These are phyloP conservation scores for Drosophila repletoides DNA, from an alignment of 1,140 invertebrate species.

Conservation along the genomic window DNA sequence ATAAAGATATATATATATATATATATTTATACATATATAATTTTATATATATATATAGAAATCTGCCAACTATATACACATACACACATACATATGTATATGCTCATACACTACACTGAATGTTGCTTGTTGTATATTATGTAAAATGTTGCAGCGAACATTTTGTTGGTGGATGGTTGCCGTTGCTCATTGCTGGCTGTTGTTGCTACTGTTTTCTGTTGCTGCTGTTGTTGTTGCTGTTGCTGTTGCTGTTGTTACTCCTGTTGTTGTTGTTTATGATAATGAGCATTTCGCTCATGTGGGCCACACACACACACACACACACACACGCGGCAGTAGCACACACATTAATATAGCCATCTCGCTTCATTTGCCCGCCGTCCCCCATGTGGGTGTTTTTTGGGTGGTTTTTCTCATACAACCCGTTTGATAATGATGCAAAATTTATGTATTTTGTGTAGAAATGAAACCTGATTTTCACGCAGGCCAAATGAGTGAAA, in stretches of 20 bases:
- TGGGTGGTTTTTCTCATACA: slow-evolving; percentile 40
- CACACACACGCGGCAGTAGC: slow-evolving; percentile 13
- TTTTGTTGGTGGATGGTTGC: slow-evolving; percentile 44
- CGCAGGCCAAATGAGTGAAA: slow-evolving; percentile 60
- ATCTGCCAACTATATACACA: slow-evolving; percentile 49
- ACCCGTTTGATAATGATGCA: slow-evolving; percentile 73
- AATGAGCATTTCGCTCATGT: slow-evolving; percentile 78
- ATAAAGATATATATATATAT: slow-evolving; percentile 1
- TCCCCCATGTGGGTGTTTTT: slow-evolving; percentile 22
- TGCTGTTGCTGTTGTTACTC: slow-evolving; percentile 12
- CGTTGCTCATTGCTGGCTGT: slow-evolving; percentile 8
- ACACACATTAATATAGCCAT: slow-evolving; percentile 63
- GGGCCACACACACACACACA: slow-evolving; percentile 46
- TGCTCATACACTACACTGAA: slow-evolving; percentile 15
- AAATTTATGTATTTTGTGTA: slow-evolving; percentile 82
- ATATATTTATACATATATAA: no score
- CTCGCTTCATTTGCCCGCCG: slow-evolving; percentile 56
- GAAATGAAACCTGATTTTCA: slow-evolving; percentile 81
- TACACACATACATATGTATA: neutral
- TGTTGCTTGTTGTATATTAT: slow-evolving; percentile 64
- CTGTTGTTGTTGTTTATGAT: slow-evolving; percentile 76
- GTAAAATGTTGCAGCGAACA: slow-evolving; percentile 75
- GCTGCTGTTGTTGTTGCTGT: slow-evolving; percentile 14
- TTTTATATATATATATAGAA: slow-evolving; percentile 43
- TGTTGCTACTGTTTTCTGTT: slow-evolving; percentile 20